phyloP scores from a whole-genome alignment of 2,888 invertebrate genomes.

The Agrilus mali region DNA sequence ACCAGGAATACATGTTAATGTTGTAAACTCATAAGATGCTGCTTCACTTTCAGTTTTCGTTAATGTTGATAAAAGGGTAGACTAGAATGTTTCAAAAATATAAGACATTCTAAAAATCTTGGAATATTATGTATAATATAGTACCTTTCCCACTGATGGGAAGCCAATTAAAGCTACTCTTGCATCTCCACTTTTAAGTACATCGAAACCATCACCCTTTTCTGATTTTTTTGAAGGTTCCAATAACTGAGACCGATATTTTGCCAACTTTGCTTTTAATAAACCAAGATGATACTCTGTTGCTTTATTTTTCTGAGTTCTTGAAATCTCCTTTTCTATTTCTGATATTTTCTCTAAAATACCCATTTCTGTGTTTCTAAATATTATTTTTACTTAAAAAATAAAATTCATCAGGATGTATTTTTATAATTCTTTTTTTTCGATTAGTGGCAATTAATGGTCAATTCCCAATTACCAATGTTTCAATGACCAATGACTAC shows the following conservation, averaged over 20 bases:
- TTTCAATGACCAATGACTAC: no score
- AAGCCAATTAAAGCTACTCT: conserved; percentile 96
- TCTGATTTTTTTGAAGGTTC: conserved; percentile 91
- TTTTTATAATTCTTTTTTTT: no score
- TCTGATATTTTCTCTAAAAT: conserved; percentile 98
- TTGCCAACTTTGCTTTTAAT: conserved; percentile 91
- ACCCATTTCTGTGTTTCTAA: conserved; percentile 56
- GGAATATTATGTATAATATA: not conserved
- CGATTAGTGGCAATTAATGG: no score
- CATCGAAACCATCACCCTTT: conserved; percentile 98
- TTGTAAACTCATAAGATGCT: conserved; percentile 97
- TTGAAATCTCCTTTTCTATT: conserved; percentile 95
- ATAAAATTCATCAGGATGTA: no score
- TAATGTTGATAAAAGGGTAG: conserved; percentile 86
- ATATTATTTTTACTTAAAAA: not conserved
- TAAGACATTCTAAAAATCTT: not conserved
- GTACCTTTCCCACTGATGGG: conserved; percentile 91
- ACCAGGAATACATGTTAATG: conserved; percentile 96
- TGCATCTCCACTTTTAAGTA: conserved; percentile 98
- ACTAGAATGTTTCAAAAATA: conserved; percentile 39
- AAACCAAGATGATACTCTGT: conserved; percentile 98
- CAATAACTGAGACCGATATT: conserved; percentile 84
- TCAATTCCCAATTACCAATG: no score
- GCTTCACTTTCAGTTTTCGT: conserved; percentile 96
- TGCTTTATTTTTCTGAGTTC: conserved; percentile 99